Evolutionary conservation across 2,888 invertebrate species (phyloP), one percentile per base, ranked within the genome.

Genomic region (Tyria jacobaeae): DNA sequence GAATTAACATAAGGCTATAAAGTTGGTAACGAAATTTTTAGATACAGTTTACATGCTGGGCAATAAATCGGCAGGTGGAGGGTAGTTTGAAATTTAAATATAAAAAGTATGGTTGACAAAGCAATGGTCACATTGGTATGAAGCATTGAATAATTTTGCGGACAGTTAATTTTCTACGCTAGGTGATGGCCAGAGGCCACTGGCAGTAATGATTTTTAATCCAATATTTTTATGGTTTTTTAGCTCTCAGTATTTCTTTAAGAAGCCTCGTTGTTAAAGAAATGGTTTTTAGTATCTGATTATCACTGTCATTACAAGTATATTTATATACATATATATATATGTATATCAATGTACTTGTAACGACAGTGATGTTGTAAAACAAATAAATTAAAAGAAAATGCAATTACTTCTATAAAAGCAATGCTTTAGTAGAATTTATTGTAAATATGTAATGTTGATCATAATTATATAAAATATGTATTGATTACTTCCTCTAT

Each of bases 1-100:
- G 89, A 93, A 94, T 94, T 94, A 93, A 92, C 94, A 93, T 93
- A 92, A 88, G 84, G 88, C 86, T 85, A 92, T 93, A 93, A 93
- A 94, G 87, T 87, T 83, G 80, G 86, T 89, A 92, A 94, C 92
- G 89, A 91, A 92, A 92, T 89, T 92, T 90, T 92, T 92, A 89
- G 90, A 89, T 86, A 88, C 82, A 88, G 83, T 88, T 89, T 89
- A 90, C 89, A 89, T 86, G 85, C 84, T 82, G 81, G 80, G 87
- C 80, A 83, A 87, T 91, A 89, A 89, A 89, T 75, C 71, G 89
- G 89, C 93, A 92, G 93, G 92, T 92, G 92, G 76, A 78, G 76
- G 24, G 52, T 61, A 37, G 51, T 64, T 73, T 44, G 54, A 56
- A 65, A 64, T 71, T 66, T 24, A 57, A 70, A 56, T 59, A 12